These are phyloP conservation scores for Harpagifer antarcticus DNA, from an alignment of 2,797 vertebrate species.

Conservation along the genomic window DNA sequence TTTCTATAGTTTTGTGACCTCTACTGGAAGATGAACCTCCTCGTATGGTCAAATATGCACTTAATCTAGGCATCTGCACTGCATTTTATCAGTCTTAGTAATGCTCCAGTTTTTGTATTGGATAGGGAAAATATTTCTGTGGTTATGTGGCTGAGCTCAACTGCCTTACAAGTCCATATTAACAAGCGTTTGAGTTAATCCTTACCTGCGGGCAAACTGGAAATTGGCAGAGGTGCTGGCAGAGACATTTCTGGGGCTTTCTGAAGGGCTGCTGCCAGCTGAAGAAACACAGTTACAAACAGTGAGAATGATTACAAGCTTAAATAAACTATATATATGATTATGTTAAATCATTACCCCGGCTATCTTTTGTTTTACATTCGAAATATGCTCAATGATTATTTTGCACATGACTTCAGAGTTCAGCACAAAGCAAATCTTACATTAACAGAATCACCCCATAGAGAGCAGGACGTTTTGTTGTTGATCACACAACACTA, in stretches of 20 bases:
- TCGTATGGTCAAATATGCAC: not conserved
- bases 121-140: not conserved
- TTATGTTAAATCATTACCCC: not conserved
- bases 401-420: not conserved
- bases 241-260: constrained; percentile 93
- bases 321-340: not conserved
- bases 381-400: not conserved
- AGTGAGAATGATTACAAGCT: not conserved
- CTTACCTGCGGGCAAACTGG: constrained; percentile 94
- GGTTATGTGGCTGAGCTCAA: constrained; percentile 1
- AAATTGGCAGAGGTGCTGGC: constrained; percentile 89
- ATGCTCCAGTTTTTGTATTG: not conserved
- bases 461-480: constrained; percentile 16
- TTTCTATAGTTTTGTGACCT: not conserved
- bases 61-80: not conserved
- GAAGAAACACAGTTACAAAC: constrained; percentile 30
- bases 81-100: not conserved
- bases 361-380: constrained; percentile 1
- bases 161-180: constrained; percentile 19
- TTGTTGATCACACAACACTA: constrained; percentile 28
- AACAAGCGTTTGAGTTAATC: constrained; percentile 18
- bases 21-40: not conserved
- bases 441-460: constrained; percentile 7
- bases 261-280: constrained; percentile 93
- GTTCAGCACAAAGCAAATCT: constrained; percentile 16